Evolutionary conservation across 2,888 invertebrate genomes (phyloP).

Genomic region (Bembecia ichneumoniformis): DNA sequence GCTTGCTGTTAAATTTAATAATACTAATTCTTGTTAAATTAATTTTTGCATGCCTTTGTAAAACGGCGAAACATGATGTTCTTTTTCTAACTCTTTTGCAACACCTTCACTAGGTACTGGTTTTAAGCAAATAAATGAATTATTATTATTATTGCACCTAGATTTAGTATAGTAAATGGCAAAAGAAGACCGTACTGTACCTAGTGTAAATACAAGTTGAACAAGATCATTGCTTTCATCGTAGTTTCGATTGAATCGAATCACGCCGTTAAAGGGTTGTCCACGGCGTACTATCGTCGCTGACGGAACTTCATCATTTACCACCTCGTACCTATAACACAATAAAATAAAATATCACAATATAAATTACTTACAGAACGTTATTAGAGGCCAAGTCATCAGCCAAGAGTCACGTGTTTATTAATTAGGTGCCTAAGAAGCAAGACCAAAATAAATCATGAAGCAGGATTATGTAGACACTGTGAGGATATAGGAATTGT

Average conservation of each 20-base stretch:
- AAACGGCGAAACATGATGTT: too few species aligned
- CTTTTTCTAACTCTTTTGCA: too few species aligned
- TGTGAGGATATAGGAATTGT: too few species aligned
- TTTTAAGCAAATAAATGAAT: too few species aligned
- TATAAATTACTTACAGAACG: neutral
- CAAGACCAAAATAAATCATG: too few species aligned
- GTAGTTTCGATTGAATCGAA: conserved; percentile 76
- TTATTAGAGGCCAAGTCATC: neutral
- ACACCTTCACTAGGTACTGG: too few species aligned
- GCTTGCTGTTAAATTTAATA: too few species aligned
- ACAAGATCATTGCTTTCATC: conserved; percentile 75
- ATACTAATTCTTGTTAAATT: too few species aligned
- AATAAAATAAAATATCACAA: neutral
- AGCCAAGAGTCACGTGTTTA: neutral
- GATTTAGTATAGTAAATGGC: too few species aligned
- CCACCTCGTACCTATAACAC: conserved; percentile 72
- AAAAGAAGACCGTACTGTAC: conserved; percentile 33
- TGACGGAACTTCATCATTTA: conserved; percentile 74
- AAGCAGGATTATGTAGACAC: too few species aligned
- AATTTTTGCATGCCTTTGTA: too few species aligned
- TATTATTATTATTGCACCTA: too few species aligned
- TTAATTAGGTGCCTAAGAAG: neutral
- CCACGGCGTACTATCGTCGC: conserved; percentile 80
- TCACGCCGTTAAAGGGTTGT: conserved; percentile 77
- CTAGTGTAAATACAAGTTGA: conserved; percentile 77